A percentile compares a stretch with the other conserved stretches of the same genome.
These are phyloP conservation scores for Tinamus major DNA, from an alignment of 2,797 vertebrate species.

Conservation along the genomic window DNA sequence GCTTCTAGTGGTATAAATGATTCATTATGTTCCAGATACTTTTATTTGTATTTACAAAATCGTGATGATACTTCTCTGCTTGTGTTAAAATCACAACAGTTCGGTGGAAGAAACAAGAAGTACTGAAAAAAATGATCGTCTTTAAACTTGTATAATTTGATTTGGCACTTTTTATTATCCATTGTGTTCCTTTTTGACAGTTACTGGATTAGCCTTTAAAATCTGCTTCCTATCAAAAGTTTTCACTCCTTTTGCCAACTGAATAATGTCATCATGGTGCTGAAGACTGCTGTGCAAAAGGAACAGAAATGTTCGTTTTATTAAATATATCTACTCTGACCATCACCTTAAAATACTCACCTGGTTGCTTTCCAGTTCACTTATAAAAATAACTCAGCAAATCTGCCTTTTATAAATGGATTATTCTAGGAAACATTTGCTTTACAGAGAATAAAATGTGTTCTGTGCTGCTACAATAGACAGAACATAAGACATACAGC, in stretches of 20 bases:
- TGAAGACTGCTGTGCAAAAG: background rate
- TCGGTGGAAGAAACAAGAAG: background rate
- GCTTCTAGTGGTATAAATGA: background rate
- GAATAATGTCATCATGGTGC: background rate
- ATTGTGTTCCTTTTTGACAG: background rate
- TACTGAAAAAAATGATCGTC: background rate
- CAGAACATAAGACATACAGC: background rate
- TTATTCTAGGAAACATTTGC: constrained; percentile 25
- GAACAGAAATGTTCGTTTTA: constrained; percentile 12
- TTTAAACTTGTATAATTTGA: background rate
- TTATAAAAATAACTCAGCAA: constrained; percentile 24
- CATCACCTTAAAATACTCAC: background rate
- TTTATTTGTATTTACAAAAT: too few species aligned
- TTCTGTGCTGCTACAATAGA: constrained; percentile 17
- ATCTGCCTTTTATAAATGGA: constrained; percentile 7
- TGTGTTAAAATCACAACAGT: background rate
- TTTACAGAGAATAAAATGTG: constrained; percentile 29
- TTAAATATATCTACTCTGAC: constrained; percentile 7
- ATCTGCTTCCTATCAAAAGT: background rate
- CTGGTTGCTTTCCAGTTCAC: constrained; percentile 36
- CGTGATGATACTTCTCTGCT: background rate
- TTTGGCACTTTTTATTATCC: background rate
- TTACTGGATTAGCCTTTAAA: background rate
- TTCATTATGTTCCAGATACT: background rate
- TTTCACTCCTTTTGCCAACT: background rate